Evolutionary conservation across 2,888 invertebrate species (phyloP), one percentile per base, ranked within the genome.

Genomic region (Sabellastarte sp.): DNA sequence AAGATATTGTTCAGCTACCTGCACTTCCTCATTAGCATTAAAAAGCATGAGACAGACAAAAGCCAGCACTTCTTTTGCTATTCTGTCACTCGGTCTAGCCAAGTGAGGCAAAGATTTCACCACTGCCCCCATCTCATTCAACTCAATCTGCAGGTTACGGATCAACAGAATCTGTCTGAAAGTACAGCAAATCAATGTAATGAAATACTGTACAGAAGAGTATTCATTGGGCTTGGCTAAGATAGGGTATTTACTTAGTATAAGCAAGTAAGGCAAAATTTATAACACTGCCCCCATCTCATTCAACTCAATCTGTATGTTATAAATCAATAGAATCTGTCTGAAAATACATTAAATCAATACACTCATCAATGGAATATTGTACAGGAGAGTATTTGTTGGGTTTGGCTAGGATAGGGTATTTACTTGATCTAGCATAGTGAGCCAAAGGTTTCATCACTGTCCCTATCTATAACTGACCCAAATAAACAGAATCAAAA

Each of bases 11-110:
- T n/a, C n/a, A n/a, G n/a, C 5, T 24, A 76, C 75, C 73, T 77
- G 76, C 1, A 74, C 73, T 5, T 70, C 66, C 28, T 65, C 68
- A 53, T 76, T 76, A 31, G 76, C 76, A 60, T 75, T 75, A 67
- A 76, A 77, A 33, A 76, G 71, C 71, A 76, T 71, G 51, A 72
- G 68, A 60, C 74, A 72, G 50, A 77, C 66, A 53, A 76, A 70
- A 3, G 74, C 74, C 2, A 76, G 65, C 29, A 74, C 74, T 60
- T 76, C 76, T 55, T 71, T 77, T 29, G 71, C 76, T 10, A 77
- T 67, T 3, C 68, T 61, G 53, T 75, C 75, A 32, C 67, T 68
- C 3, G 73, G 67, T 5, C 70, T 59, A 10, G 73, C 74, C 57
- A 77, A 63, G 67, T 79, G 77, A 1, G 76, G 76, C 59, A 79